Conservation (phyloP, 1,140 invertebrate species). For the Drosophila truncata region DNA sequence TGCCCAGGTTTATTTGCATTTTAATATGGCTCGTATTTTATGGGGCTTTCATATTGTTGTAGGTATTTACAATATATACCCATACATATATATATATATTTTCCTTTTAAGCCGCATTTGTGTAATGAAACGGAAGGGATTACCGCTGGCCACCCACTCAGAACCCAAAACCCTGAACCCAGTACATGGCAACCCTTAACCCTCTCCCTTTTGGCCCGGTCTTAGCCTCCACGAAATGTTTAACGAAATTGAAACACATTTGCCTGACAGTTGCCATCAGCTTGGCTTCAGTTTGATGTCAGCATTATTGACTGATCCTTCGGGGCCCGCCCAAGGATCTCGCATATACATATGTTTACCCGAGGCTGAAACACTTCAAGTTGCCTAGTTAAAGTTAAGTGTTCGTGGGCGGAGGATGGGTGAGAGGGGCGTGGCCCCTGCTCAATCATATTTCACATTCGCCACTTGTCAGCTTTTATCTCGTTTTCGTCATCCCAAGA, state of each 20-base stretch:
- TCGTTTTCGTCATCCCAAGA: conserved; percentile 47
- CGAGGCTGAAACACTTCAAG: conserved; percentile 71
- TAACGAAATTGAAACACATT: conserved; percentile 70
- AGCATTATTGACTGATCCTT: conserved; percentile 79
- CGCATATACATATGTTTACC: conserved; percentile 57
- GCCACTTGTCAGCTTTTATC: conserved; percentile 74
- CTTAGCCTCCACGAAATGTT: conserved; percentile 41
- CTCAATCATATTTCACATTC: conserved; percentile 69
- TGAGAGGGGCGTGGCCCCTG: conserved; percentile 30
- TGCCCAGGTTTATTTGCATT: conserved; percentile 54
- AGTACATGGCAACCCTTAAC: conserved; percentile 30
- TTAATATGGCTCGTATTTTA: conserved; percentile 57
- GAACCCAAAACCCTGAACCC: conserved; percentile 6
- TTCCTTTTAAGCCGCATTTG: conserved; percentile 74
- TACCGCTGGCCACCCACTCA: conserved; percentile 46
- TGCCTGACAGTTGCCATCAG: conserved; percentile 71
- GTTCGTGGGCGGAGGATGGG: conserved; percentile 17
- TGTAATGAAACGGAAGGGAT: conserved; percentile 75
- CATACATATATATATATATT: conserved; percentile 44
- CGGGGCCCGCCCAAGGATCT: conserved; percentile 39
- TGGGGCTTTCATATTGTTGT: conserved; percentile 50
- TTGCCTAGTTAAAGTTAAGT: conserved; percentile 54
- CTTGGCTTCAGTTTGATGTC: conserved; percentile 73
- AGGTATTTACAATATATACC: conserved; percentile 51
- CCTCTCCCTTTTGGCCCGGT: conserved; percentile 5